phyloP scores from a whole-genome alignment of 2,797 vertebrate genomes.

The Orientallactaga sibirica region DNA sequence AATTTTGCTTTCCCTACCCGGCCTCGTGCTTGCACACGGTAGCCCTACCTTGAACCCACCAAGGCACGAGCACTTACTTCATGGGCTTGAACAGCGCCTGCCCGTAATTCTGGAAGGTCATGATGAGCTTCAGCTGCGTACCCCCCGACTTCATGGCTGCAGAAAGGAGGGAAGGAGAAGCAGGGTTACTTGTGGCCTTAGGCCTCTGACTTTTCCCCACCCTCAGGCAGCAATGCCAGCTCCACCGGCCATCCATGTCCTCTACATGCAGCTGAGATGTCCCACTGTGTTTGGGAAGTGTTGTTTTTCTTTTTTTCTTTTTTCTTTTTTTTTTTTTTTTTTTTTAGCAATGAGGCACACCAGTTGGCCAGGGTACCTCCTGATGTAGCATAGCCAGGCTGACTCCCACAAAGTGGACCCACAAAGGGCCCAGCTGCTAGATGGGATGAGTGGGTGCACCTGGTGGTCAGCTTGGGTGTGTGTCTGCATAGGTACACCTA shows the following conservation, averaged over 20 bases:
- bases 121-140: constrained; percentile 98
- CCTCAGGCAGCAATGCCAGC: neutral
- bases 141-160: constrained; percentile 99
- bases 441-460: accelerated
- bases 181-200: neutral
- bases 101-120: constrained; percentile 99
- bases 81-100: constrained; percentile 96
- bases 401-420: neutral
- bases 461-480: too few species aligned
- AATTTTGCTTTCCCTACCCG: neutral
- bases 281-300: neutral
- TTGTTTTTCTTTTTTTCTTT: too few species aligned
- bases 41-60: accelerated
- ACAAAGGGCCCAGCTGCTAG: neutral
- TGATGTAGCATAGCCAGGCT: accelerated
- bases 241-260: neutral
- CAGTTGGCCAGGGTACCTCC: too few species aligned
- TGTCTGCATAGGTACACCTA: neutral
- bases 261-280: accelerated
- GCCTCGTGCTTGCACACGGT: accelerated
- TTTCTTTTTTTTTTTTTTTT: too few species aligned
- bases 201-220: neutral
- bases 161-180: constrained; percentile 56
- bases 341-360: accelerated
- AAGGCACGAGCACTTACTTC: constrained; percentile 90